Evolutionary conservation across 1,140 invertebrate genomes (phyloP).

Genomic region (Zaprionus ornatus): DNA sequence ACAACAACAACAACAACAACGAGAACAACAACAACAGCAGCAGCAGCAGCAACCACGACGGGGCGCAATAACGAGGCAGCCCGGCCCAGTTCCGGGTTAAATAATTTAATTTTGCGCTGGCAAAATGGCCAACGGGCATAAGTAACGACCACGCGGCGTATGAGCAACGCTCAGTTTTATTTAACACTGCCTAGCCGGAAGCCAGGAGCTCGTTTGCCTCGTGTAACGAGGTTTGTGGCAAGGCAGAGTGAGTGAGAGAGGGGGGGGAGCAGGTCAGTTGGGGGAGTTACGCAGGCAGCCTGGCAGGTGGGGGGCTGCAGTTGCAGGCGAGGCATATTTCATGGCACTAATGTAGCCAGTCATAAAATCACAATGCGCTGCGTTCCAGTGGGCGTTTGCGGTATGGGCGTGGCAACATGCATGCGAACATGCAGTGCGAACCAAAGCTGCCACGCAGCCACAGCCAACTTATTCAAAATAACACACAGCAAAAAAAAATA

Average conservation of each 20-base stretch:
- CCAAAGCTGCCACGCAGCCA: background rate
- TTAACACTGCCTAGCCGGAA: constrained; percentile 77
- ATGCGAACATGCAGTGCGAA: constrained; percentile 59
- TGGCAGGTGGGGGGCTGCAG: constrained; percentile 22
- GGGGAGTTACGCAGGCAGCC: constrained; percentile 2
- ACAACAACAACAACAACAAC: constrained; percentile 33
- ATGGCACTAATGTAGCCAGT: constrained; percentile 80
- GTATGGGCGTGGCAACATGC: constrained; percentile 65
- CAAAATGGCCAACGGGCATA: constrained; percentile 78
- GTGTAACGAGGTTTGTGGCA: constrained; percentile 37
- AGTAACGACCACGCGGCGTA: constrained; percentile 74
- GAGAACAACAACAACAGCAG: constrained; percentile 13
- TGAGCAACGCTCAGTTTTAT: constrained; percentile 80
- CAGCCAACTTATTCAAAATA: constrained; percentile 40
- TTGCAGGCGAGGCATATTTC: constrained; percentile 72
- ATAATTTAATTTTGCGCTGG: constrained; percentile 77
- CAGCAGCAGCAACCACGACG: constrained; percentile 29
- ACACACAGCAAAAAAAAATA: background rate
- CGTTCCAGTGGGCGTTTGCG: constrained; percentile 27
- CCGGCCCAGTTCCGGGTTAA: constrained; percentile 80
- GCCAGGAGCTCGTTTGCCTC: constrained; percentile 64
- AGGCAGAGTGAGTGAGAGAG: background rate
- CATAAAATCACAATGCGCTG: constrained; percentile 76
- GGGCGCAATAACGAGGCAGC: constrained; percentile 32
- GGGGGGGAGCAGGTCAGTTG: background rate